These are phyloP conservation scores for Bedellia somnulentella DNA, from an alignment of 2,888 invertebrate species.

Conservation along the genomic window DNA sequence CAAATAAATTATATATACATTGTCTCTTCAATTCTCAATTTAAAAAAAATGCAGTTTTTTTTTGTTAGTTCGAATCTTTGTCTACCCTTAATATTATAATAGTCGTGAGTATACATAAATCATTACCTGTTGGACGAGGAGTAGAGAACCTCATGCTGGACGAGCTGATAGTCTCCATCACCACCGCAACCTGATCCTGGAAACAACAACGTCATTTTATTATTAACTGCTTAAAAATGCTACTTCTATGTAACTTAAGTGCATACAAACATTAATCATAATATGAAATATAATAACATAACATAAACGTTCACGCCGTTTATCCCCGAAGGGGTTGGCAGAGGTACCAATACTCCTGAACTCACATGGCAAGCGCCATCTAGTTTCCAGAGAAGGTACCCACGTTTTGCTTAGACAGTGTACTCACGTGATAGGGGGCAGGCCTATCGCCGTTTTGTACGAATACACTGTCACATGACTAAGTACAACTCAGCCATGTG, in stretches of 20 bases:
- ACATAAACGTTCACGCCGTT: not conserved
- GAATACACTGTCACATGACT: no score
- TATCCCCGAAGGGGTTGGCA: not conserved
- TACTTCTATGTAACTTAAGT: not conserved
- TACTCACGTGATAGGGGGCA: not conserved
- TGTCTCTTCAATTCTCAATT: no score
- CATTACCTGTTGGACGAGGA: slow-evolving; percentile 94
- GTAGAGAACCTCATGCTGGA: slow-evolving; percentile 97
- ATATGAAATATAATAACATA: not conserved
- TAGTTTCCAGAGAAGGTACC: not conserved
- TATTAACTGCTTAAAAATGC: not conserved
- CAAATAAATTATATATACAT: no score
- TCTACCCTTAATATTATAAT: no score
- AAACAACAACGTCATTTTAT: slow-evolving; percentile 4
- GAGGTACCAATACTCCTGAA: not conserved
- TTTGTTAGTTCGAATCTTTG: no score
- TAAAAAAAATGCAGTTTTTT: no score
- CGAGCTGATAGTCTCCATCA: slow-evolving; percentile 98
- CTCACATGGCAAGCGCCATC: no score
- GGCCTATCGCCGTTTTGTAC: not conserved
- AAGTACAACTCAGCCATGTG: no score
- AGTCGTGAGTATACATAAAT: no score
- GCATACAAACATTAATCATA: not conserved
- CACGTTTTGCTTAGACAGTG: not conserved
- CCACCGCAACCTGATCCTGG: slow-evolving; percentile 80